phyloP scores from a whole-genome alignment of 2,888 invertebrate genomes.

The Reticulitermes lucifugus region DNA sequence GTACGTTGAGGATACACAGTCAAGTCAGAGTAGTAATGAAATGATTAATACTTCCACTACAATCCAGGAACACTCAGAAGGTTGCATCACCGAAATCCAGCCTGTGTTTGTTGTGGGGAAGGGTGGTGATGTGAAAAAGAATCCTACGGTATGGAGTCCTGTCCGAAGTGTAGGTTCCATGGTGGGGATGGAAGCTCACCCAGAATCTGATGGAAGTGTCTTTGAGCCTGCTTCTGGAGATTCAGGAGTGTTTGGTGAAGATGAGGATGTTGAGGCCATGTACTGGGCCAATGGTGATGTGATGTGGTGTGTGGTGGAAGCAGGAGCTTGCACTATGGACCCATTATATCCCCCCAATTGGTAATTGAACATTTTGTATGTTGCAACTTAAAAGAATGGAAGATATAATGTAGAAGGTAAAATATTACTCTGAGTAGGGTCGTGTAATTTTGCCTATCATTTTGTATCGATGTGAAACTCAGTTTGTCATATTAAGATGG shows the following conservation, averaged over 20 bases:
- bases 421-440: too few species aligned
- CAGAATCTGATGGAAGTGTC: conserved; percentile 84
- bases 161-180: conserved; percentile 89
- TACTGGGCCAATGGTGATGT: conserved; percentile 86
- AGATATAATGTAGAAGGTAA: too few species aligned
- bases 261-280: conserved; percentile 70
- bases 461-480: too few species aligned
- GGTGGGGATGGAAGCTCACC: conserved; percentile 69
- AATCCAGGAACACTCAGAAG: conserved; percentile 52
- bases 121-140: conserved; percentile 42
- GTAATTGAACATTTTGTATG: conserved; percentile 60
- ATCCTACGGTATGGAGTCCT: conserved; percentile 82
- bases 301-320: conserved; percentile 84
- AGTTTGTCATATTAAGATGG: too few species aligned
- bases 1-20: conserved; percentile 42
- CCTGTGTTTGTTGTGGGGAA: conserved; percentile 44
- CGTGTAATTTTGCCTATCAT: too few species aligned
- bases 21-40: conserved; percentile 67
- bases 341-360: conserved; percentile 82
- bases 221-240: conserved; percentile 78
- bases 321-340: conserved; percentile 83
- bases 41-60: conserved; percentile 37
- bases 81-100: conserved; percentile 33
- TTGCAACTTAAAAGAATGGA: too few species aligned
- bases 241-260: conserved; percentile 84